A percentile compares a stretch with the other conserved stretches of the same genome.
Conservation (phyloP, 2,888 invertebrate species). For the Crossocerus cetratus region DNA sequence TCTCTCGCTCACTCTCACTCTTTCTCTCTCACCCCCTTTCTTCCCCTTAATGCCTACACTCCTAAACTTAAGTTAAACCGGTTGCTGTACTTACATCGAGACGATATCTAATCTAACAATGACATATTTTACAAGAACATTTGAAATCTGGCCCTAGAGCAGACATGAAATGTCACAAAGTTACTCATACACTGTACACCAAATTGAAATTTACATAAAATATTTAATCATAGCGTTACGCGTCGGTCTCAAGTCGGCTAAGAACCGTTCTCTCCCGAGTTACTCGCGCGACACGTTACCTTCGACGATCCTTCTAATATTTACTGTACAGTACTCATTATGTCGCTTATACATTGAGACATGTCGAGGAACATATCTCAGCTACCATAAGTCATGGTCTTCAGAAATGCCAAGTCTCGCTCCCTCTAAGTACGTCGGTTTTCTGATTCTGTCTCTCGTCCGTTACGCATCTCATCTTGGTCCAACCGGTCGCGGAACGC, state of each 20-base stretch:
- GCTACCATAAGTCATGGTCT: constrained; percentile 22
- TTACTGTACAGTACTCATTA: constrained; percentile 9
- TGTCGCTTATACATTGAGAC: constrained; percentile 10
- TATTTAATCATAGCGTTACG: constrained; percentile 23
- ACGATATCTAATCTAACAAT: constrained; percentile 67
- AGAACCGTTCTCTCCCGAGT: constrained; percentile 8
- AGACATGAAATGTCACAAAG: constrained; percentile 61
- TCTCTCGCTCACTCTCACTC: neutral
- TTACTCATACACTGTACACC: constrained; percentile 68
- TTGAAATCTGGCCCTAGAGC: constrained; percentile 64
- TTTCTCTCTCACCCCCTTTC: no score
- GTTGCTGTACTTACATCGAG: constrained; percentile 67
- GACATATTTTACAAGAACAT: constrained; percentile 72
- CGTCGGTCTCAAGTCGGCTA: constrained; percentile 19
- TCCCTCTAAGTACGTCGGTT: constrained; percentile 30
- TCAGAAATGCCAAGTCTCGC: constrained; percentile 15
- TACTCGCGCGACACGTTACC: neutral
- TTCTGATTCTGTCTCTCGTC: constrained; percentile 12
- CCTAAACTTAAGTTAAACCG: constrained; percentile 62
- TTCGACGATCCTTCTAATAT: constrained; percentile 2
- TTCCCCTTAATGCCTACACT: constrained; percentile 62
- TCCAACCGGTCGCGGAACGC: constrained; percentile 26
- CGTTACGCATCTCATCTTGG: constrained; percentile 31
- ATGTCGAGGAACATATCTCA: constrained; percentile 9
- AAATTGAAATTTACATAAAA: constrained; percentile 59